A percentile compares a stretch with the other conserved stretches of the same genome.
phyloP scores from a whole-genome alignment of 2,797 vertebrate genomes.

The Lithobates sylvaticus region DNA sequence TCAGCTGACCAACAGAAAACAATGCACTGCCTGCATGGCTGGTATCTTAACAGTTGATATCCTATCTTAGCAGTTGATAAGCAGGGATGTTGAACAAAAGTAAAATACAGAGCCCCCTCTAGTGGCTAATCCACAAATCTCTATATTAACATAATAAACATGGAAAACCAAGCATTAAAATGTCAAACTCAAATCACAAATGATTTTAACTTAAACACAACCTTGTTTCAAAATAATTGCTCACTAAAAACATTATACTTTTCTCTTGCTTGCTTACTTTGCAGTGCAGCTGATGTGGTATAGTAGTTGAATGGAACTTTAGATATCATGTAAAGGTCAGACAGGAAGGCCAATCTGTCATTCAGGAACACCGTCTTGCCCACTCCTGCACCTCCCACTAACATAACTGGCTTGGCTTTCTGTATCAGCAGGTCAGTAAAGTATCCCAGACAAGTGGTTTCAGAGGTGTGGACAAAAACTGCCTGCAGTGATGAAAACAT shows the following conservation, averaged over 20 bases:
- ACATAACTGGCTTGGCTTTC: constrained; percentile 81
- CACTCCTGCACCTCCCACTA: constrained; percentile 81
- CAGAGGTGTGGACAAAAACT: constrained; percentile 82
- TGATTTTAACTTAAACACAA: not conserved
- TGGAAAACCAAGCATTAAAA: too few species aligned
- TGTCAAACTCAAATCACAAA: too few species aligned
- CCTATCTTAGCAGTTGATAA: too few species aligned
- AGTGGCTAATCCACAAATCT: too few species aligned
- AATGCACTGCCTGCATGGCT: too few species aligned
- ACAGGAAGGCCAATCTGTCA: constrained; percentile 75
- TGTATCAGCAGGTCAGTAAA: constrained; percentile 81
- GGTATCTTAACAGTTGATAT: too few species aligned
- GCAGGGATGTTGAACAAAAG: too few species aligned
- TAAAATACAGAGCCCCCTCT: too few species aligned
- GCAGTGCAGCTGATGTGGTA: constrained; percentile 79
- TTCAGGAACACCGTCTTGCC: constrained; percentile 81
- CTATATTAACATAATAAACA: too few species aligned
- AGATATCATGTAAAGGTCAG: constrained; percentile 76
- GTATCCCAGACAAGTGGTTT: constrained; percentile 79
- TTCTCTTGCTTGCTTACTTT: constrained; percentile 74
- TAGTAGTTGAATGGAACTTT: constrained; percentile 83
- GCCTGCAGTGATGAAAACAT: constrained; percentile 73
- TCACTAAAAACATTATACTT: too few species aligned
- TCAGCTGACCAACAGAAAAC: too few species aligned
- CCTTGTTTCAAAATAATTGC: too few species aligned